Base-by-base conservation (phyloP, 2,113 vertebrate species). In the Peucedramus taeniatus region DNA sequence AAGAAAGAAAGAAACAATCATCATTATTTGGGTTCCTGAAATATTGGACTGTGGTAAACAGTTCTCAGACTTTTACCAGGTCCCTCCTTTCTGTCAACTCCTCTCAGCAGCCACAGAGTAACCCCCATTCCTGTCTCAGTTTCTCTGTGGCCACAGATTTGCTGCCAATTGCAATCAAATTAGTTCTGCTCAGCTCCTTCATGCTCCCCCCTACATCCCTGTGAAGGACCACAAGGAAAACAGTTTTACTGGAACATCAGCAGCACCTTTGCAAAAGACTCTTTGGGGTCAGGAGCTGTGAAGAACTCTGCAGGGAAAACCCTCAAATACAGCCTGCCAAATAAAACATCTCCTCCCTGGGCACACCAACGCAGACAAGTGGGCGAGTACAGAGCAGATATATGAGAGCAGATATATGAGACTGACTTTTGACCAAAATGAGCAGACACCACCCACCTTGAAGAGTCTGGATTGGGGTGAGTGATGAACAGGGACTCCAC, bases 171-270 rank as follows among this genome's bases (percentile, higher is more conserved):
- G 4, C 47, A 75, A 57, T 20, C 39, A 60, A 42, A 56, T 20
- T 24, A 31, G 10, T 42, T 57, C 50, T 78, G 17, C 44, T 51
- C 42, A 82, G 20, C 6, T 84, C 37, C 45, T 70, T 0, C 0
- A 30, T 0, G 0, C 37, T 74, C 28, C 3, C 45, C 74, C n/a
- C 24, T 40, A 23, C 15, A 56, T 20, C 8, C 24, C 24, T 8
- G 3, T 11, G 39, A 75, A 59, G 39, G 33, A 27, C 35, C 31
- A 66, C 33, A 74, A n/a, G 24, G 19, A 57, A 60, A 88, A 57
- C 0, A 1, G 31, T 26, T 72, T 53, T n/a, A 40, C 56, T 44
- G 30, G 11, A 83, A 37, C 80, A 82, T 22, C 69, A 87, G 28
- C 56, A 90, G 61, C 91, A 51, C 11, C 21, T 75, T 54, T 50